Evolutionary conservation across 2,113 vertebrate genomes (phyloP).

Genomic region (Anas platyrhynchos): DNA sequence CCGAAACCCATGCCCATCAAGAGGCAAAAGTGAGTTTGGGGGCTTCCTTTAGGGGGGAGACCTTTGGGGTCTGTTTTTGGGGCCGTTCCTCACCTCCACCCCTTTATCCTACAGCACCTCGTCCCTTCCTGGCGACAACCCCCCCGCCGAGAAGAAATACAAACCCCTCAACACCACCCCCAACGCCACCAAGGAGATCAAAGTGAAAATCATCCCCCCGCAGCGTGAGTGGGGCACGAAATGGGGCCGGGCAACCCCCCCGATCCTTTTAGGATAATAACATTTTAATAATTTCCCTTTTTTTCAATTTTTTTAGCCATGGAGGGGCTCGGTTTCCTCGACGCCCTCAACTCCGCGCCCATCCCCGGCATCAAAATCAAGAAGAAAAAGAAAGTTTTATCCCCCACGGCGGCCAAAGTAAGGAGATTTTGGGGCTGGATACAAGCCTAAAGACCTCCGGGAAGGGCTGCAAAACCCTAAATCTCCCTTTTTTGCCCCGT

Average conservation of each 20-base stretch:
- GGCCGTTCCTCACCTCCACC: neutral
- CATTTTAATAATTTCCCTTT: too few species aligned
- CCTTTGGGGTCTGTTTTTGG: neutral
- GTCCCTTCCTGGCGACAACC: constrained; percentile 54
- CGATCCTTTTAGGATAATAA: too few species aligned
- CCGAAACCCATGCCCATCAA: constrained; percentile 90
- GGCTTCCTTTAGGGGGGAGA: too few species aligned
- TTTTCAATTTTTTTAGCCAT: constrained; percentile 73
- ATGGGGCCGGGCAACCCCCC: too few species aligned
- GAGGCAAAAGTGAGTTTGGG: constrained; percentile 80
- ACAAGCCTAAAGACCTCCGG: too few species aligned
- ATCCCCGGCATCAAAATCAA: constrained; percentile 95
- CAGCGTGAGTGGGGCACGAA: constrained; percentile 82
- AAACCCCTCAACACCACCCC: constrained; percentile 91
- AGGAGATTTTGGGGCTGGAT: too few species aligned
- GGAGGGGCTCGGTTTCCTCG: constrained; percentile 92
- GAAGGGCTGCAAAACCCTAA: too few species aligned
- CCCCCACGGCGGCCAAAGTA: constrained; percentile 87
- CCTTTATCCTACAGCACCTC: constrained; percentile 46
- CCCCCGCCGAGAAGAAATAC: constrained; percentile 91
- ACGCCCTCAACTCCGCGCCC: constrained; percentile 94
- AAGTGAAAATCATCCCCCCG: constrained; percentile 93
- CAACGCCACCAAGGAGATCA: constrained; percentile 91
- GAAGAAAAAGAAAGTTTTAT: constrained; percentile 94
- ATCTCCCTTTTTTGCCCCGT: too few species aligned